A percentile compares a stretch with the other conserved stretches of the same genome.
Conservation (phyloP, 1,140 invertebrate species). For the Psix sp. region DNA sequence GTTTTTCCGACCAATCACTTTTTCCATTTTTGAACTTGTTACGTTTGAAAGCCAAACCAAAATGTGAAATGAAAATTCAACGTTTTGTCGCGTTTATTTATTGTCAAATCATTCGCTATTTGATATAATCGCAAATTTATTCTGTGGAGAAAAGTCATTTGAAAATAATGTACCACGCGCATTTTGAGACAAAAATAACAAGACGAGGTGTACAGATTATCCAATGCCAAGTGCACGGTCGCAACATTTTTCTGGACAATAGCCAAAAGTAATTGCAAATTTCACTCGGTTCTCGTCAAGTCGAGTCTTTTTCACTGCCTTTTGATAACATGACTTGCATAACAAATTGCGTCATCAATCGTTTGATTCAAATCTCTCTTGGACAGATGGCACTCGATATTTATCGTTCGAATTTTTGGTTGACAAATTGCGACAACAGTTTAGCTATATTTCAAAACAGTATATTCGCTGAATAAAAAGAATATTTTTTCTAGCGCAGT, state of each 20-base stretch:
- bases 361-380: not conserved
- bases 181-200: slow-evolving; percentile 56
- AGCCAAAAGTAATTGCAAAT: slow-evolving; percentile 47
- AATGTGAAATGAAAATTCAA: no score
- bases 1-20: not conserved
- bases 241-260: slow-evolving; percentile 49
- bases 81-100: no score
- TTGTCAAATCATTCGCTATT: no score
- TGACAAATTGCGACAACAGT: no score
- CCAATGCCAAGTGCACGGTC: slow-evolving; percentile 62
- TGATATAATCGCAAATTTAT: not conserved
- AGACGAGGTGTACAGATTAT: slow-evolving; percentile 29
- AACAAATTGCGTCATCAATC: not conserved
- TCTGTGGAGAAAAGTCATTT: not conserved
- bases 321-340: not conserved
- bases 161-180: slow-evolving; percentile 24
- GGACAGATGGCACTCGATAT: no score
- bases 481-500: no score
- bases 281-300: slow-evolving; percentile 15
- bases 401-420: no score
- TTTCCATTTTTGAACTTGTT: no score
- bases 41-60: no score
- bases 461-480: no score
- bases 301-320: slow-evolving; percentile 9
- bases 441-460: no score